These are phyloP conservation scores for Liparis tanakae DNA, from an alignment of 2,797 vertebrate species.

Conservation along the genomic window DNA sequence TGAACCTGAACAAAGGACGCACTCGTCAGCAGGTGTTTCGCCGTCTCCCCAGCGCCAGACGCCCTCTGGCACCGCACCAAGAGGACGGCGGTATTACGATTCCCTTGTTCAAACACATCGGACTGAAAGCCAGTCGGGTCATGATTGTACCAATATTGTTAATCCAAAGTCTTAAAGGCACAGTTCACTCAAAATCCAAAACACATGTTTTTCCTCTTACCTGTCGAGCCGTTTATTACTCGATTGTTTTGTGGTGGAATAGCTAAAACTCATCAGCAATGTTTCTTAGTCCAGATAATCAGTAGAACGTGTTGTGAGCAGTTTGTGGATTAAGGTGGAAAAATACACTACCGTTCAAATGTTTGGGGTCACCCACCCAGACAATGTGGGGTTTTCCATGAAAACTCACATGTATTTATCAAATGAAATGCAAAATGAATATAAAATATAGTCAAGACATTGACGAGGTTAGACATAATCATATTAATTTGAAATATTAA, in stretches of 20 bases:
- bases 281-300: neutral
- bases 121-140: neutral
- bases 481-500: too few relatives aligned
- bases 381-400: too few relatives aligned
- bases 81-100: neutral
- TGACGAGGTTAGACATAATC: too few relatives aligned
- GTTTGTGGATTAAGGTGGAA: neutral
- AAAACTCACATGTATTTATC: too few relatives aligned
- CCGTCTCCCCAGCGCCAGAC: neutral
- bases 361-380: too few relatives aligned
- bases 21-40: constrained; percentile 9
- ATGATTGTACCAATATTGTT: neutral
- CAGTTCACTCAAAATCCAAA: neutral
- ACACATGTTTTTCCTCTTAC: neutral
- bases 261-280: neutral
- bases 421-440: too few relatives aligned
- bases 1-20: constrained; percentile 84
- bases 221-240: neutral
- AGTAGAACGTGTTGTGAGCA: neutral
- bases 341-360: too few relatives aligned
- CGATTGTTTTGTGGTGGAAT: too few relatives aligned
- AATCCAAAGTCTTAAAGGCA: neutral
- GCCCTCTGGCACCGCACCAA: neutral
- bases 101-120: neutral
- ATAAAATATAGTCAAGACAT: too few relatives aligned